Base-by-base conservation (phyloP, 2,888 invertebrate species). In the Drosophila dives region DNA sequence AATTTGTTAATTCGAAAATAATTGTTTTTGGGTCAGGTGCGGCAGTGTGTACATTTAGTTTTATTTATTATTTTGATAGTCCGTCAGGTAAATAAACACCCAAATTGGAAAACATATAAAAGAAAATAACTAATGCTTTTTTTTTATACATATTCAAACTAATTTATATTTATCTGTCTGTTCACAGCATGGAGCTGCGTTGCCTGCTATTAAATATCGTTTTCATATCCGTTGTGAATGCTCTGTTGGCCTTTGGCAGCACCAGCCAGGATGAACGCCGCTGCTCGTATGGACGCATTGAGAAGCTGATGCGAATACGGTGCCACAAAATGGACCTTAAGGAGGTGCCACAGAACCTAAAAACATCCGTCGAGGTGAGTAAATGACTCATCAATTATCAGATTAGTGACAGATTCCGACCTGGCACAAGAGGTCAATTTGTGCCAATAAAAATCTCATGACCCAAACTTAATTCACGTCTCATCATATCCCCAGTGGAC, bases 281-380 rank as follows among this genome's bases (percentile, higher is more conserved):
- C 61, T 93, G 93, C 71, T 89, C 88, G 71, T 92, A 92, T 62
- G 83, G 89, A 0, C 83, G 92, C 32, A 87, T 90, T 34, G 91
- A 92, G 73, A 90, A 91, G 72, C 72, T 92, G 48, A 71, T 91
- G 48, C 93, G 92, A 15, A 91, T 91, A 20, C 86, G 89, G 12
- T 93, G 93, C 72, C 88, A 82, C 55, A 86, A 91, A 40, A 90
- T 93, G 92, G 89, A 93, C 77, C 77, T 93, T 26, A 92, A 88
- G 71, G 92, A 92, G 75, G 92, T 93, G 75, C 93, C 93, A 23
- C 91, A 92, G 68, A 89, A 86, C 79, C 81, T 93, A 10, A 92
- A 91, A 72, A 81, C 90, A 42, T 91, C 92, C 32, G 91, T 93
- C 45, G 93, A 93, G 91, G 93, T 93, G 85, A 91, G 89, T 80